Conservation (phyloP, 2,797 vertebrate species). For the Hoplostethus mediterraneus region DNA sequence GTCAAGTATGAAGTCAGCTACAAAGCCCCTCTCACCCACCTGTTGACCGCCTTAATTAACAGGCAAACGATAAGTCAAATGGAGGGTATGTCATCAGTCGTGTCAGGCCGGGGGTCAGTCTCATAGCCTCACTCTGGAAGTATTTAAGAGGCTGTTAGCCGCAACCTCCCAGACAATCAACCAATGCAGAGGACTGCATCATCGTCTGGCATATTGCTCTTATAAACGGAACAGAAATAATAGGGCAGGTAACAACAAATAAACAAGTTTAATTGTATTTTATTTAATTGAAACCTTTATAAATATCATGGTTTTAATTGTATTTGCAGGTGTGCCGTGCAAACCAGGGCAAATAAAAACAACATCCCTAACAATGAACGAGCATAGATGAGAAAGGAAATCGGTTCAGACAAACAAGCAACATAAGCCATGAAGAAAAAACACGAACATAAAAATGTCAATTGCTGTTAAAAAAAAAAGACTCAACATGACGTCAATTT, state of each 20-base stretch:
- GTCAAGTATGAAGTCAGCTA: conserved; percentile 64
- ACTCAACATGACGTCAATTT: conserved; percentile 18
- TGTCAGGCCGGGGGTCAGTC: conserved; percentile 50
- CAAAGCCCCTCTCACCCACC: conserved; percentile 71
- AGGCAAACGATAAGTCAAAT: conserved; percentile 76
- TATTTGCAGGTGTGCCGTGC: conserved; percentile 33
- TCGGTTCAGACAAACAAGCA: conserved; percentile 12
- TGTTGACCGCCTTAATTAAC: conserved; percentile 83
- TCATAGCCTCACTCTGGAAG: conserved; percentile 65
- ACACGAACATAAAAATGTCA: neutral
- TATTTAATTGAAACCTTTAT: conserved; percentile 20
- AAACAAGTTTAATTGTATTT: conserved; percentile 13
- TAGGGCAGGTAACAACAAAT: neutral
- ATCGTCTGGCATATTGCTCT: conserved; percentile 33
- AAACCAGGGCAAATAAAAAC: conserved; percentile 1
- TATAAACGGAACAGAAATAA: conserved; percentile 24
- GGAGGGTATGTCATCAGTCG: conserved; percentile 63
- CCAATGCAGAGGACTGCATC: conserved; percentile 45
- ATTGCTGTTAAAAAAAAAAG: conserved; percentile 6
- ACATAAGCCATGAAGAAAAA: neutral
- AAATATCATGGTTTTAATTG: conserved; percentile 28
- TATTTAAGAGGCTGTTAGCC: conserved; percentile 64
- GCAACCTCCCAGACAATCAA: conserved; percentile 40
- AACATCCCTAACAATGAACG: neutral
- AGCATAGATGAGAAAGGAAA: neutral